A percentile compares a stretch with the other conserved stretches of the same genome.
Evolutionary conservation across 2,113 vertebrate genomes (phyloP).

Genomic region (Microcebus murinus): DNA sequence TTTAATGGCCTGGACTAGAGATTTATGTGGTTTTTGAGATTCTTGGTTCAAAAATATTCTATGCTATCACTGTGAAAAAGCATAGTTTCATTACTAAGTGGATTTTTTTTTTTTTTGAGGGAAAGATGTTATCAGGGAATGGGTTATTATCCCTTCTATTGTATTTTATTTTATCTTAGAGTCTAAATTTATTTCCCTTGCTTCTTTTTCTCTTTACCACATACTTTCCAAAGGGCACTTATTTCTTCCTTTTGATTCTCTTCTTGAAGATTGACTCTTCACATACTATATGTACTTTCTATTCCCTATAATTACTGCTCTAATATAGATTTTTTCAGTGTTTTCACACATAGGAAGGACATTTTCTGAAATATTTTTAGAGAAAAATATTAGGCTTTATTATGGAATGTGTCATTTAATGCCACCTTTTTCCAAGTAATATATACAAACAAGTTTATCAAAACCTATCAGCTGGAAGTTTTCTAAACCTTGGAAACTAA

Average conservation of each 20-base stretch:
- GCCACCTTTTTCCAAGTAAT: too few species aligned
- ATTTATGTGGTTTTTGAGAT: neutral
- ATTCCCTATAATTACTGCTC: neutral
- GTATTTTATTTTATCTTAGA: neutral
- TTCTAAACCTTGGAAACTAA: neutral
- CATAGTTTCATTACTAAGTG: neutral
- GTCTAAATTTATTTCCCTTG: neutral
- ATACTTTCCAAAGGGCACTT: neutral
- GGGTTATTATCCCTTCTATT: neutral
- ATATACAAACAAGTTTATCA: too few species aligned
- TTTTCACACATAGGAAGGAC: neutral
- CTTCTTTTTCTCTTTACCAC: neutral
- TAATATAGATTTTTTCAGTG: neutral
- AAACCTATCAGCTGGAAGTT: neutral
- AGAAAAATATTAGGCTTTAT: neutral
- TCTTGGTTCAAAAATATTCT: neutral
- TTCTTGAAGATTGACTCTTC: neutral
- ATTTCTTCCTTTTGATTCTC: neutral
- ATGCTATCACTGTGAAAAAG: neutral
- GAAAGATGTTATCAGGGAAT: neutral
- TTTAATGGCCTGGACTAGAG: neutral
- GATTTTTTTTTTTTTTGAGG: rapidly evolving
- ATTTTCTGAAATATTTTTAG: constrained; percentile 22
- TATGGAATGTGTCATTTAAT: neutral
- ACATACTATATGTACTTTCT: neutral